Base-by-base conservation (phyloP, 2,797 vertebrate species). In the Sebastolobus alascanus region DNA sequence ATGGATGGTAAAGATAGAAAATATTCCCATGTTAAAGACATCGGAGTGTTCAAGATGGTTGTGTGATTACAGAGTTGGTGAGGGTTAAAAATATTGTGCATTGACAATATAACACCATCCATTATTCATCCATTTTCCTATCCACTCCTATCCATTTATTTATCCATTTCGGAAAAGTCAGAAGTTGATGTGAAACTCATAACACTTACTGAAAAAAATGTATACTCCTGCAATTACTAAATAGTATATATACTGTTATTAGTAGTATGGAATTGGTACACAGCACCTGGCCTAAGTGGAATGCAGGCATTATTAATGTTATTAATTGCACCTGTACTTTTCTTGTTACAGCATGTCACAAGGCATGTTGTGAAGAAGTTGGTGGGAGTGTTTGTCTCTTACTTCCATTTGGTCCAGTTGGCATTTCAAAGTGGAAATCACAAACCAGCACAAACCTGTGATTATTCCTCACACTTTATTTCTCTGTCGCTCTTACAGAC, bases 401-500 rank as follows among this genome's bases (percentile, higher is more conserved):
- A 8, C 55, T 37, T 37, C 27, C 33, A 31, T 52, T 9, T 38
- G 38, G n/a, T 6, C 31, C 27, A 16, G n/a, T 31, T 50, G 16
- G 3, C 2, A 2, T 54, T 18, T 65, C 12, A 20, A 31, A 8
- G 27, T n/a, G 20, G 2, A 8, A 22, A 27, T 22, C 22, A 27
- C 8, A 25, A 65, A 56, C 4, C 33, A 25, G 3, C n/a, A n/a
- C 40, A 40, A 31, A 40, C 22, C n/a, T 54, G 20, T 20, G 4
- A 40, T 2, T 11, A 14, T 8, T 20, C 29, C 18, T 66, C 3
- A 61, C 11, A 9, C 31, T 38, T 68, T 5, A 5, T 29, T 1
- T 70, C 5, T 55, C 4, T 72, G 11, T 40, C 12, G 9, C n/a
- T 74, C 46, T 43, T 25, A 27, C 84, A 84, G 89, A 50, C 40